Evolutionary conservation across 2,888 invertebrate species (phyloP), one percentile per base, ranked within the genome.

Genomic region (Hypselothyrea guttata): DNA sequence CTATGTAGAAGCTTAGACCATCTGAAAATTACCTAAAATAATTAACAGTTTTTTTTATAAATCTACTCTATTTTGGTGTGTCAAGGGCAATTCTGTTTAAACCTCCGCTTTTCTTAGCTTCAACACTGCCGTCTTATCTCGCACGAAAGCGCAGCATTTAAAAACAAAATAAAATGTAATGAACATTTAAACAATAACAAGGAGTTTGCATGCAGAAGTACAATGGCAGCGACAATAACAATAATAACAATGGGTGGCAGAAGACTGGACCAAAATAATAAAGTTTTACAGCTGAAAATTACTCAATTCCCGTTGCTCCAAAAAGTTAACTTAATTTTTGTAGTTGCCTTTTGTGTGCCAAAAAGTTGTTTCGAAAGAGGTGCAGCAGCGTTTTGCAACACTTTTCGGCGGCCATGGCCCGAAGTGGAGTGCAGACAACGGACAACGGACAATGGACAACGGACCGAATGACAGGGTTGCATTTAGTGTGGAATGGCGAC

Each of bases 261-360:
- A 37, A 15, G 35, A 31, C 49, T 46, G 51, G 63, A 44, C 33
- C 48, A 69, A 74, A 81, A 81, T 84, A 84, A 79, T 77, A 84
- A 79, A 79, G 82, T 79, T 84, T 79, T 75, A 81, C 84, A 75
- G 82, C 78, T 84, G 78, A 84, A 84, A 81, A 81, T 81, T 81
- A 81, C 81, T 81, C 81, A 81, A 81, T 81, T 81, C 84, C 82
- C 81, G 75, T 78, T 78, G 62, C 67, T 56, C 65, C 58, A 70
- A 74, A 77, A 82, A 84, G 84, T 81, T 77, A 79, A 79, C 82
- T 84, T 84, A 84, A 79, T 79, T 79, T 78, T 81, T 74, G 78
- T 62, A 77, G 73, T 75, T 75, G 83, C 74, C 78, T 82, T 84
- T 79, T 84, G 84, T 82, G 58, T 45, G 61, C 53, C 67, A 73